These are phyloP conservation scores for Zaprionus ornatus DNA, from an alignment of 1,140 invertebrate genomes.

Conservation along the genomic window DNA sequence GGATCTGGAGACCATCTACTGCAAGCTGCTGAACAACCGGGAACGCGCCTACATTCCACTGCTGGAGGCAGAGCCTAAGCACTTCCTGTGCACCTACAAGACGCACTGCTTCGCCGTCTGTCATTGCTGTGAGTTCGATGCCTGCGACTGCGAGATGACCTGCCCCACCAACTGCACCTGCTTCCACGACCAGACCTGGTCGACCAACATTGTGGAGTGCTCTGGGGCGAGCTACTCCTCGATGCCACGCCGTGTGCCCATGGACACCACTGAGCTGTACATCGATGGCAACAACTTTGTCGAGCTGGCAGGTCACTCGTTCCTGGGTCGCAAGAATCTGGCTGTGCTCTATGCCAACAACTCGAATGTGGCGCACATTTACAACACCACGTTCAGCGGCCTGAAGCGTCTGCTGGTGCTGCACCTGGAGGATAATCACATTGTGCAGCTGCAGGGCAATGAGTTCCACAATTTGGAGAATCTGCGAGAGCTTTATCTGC, in stretches of 20 bases:
- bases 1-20: slow-evolving; percentile 95
- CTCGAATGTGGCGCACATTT: slow-evolving; percentile 92
- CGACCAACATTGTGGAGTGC: slow-evolving; percentile 96
- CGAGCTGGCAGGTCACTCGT: slow-evolving; percentile 93
- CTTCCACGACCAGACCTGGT: slow-evolving; percentile 97
- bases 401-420: slow-evolving; percentile 90
- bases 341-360: slow-evolving; percentile 94
- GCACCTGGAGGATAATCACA: slow-evolving; percentile 93
- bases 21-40: slow-evolving; percentile 93
- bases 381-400: slow-evolving; percentile 96
- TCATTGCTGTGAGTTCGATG: slow-evolving; percentile 97
- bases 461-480: slow-evolving; percentile 93
- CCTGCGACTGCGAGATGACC: slow-evolving; percentile 97
- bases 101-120: slow-evolving; percentile 96
- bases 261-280: slow-evolving; percentile 97
- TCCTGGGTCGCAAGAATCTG: slow-evolving; percentile 95
- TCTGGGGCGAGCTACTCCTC: slow-evolving; percentile 90
- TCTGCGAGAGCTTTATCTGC: slow-evolving; percentile 93
- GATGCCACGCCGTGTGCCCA: slow-evolving; percentile 94
- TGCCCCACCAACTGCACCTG: slow-evolving; percentile 97
- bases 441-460: slow-evolving; percentile 91
- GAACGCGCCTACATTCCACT: slow-evolving; percentile 92
- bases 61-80: slow-evolving; percentile 92
- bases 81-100: slow-evolving; percentile 96
- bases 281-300: slow-evolving; percentile 95